Evolutionary conservation across 2,113 vertebrate genomes (phyloP), one percentile per base, ranked within the genome.

Genomic region (Peromyscus californicus): DNA sequence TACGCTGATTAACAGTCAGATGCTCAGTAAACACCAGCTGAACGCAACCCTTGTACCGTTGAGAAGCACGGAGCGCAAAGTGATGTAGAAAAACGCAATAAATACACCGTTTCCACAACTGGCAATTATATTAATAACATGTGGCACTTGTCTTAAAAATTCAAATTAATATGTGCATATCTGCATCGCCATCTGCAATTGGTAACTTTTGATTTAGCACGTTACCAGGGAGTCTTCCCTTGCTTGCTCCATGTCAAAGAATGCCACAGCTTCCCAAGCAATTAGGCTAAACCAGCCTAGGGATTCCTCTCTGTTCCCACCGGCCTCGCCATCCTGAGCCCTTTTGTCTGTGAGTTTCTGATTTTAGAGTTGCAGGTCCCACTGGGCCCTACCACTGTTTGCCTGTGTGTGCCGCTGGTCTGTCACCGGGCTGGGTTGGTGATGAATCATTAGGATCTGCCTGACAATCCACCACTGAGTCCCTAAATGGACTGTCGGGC

Each of bases 11-110:
- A 97, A 90, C 97, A 96, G 97, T 90, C 98, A n/a, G 57, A 84
- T 8, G 90, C 93, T 83, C 51, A 67, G 96, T 89, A 93, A 96
- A 97, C 96, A 94, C 96, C 96, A 97, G 97, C 97, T 96, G 98
- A 97, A 97, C 86, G 36, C 87, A 79, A 42, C 94, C 17, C 87
- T 70, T 16, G 11, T 31, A 36, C 91, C 74, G 2, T 69, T 26
- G 94, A 94, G 95, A 59, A 42, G 83, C 19, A 3, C 4, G 5
- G 85, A 26, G 39, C 0, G 15, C n/a, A 3, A 0, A 45, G 92
- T 2, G 9, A 61, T 33, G n/a, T 3, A 54, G 97, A 90, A 94
- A 61, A 80, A 67, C 45, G 16, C 90, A 1, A 72, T 63, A 67
- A 91, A 86, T 19, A 22, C 17, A 15, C 89, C 11, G 3, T 82